Evolutionary conservation across 1,140 invertebrate species (phyloP).

Genomic region (Drosophila suzukii): DNA sequence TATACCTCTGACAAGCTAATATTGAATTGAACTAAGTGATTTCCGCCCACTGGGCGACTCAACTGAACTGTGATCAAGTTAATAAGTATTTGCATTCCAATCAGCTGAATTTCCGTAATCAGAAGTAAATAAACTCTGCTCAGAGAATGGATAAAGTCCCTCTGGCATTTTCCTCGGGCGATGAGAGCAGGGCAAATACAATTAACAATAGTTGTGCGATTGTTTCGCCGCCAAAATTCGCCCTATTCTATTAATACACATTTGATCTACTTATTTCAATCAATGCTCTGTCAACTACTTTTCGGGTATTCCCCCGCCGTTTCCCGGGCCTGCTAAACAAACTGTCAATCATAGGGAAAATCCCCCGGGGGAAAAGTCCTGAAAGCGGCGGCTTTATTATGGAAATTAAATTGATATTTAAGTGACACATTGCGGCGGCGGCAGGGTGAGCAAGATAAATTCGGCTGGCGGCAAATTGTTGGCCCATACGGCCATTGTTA

Average conservation of each 20-base stretch:
- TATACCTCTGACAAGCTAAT: background rate
- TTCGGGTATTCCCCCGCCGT: constrained; percentile 27
- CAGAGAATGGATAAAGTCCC: background rate
- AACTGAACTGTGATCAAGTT: constrained; percentile 11
- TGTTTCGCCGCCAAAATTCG: constrained; percentile 31
- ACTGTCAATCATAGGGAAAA: constrained; percentile 73
- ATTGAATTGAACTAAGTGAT: background rate
- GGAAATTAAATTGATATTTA: constrained; percentile 83
- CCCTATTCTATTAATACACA: constrained; percentile 61
- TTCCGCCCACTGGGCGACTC: background rate
- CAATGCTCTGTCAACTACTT: constrained; percentile 58
- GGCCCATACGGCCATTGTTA: constrained; percentile 63
- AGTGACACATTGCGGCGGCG: constrained; percentile 59
- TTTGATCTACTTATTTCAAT: constrained; percentile 68
- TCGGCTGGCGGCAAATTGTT: constrained; percentile 70
- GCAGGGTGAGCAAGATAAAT: constrained; percentile 64
- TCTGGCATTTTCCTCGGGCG: constrained; percentile 41
- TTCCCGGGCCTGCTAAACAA: constrained; percentile 25
- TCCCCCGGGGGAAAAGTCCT: constrained; percentile 40
- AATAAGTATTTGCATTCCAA: constrained; percentile 35
- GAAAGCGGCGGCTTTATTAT: constrained; percentile 62
- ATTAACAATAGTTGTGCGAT: constrained; percentile 68
- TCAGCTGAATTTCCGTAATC: constrained; percentile 33
- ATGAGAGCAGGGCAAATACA: constrained; percentile 71
- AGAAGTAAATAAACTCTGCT: constrained; percentile 27